phyloP scores from a whole-genome alignment of 2,888 invertebrate species.

The Lymantria dispar region DNA sequence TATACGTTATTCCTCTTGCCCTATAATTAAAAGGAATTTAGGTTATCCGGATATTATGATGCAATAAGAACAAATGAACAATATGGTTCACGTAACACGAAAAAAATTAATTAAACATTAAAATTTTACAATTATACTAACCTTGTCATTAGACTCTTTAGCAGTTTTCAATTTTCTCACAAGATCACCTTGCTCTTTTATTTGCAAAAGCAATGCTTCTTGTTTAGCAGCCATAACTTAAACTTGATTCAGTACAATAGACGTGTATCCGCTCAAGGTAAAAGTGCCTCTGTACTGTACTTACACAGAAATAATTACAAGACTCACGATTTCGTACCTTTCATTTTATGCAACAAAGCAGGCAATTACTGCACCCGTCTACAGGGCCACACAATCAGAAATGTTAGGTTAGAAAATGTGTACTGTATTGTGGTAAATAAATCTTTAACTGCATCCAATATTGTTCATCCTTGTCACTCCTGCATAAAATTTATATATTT shows the following conservation, averaged over 20 bases:
- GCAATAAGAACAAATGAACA: conserved; percentile 20
- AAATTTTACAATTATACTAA: conserved; percentile 42
- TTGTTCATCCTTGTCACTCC: too few species aligned
- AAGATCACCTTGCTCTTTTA: conserved; percentile 88
- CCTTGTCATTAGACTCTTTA: conserved; percentile 90
- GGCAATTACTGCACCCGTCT: conserved; percentile 4
- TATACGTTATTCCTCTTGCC: conserved; percentile 41
- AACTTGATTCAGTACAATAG: conserved; percentile 17
- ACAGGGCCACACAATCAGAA: too few species aligned
- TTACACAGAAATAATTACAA: conserved; percentile 46
- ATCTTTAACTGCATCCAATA: too few species aligned
- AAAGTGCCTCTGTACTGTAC: conserved; percentile 30
- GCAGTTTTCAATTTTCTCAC: conserved; percentile 91
- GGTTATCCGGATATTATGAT: conserved; percentile 37
- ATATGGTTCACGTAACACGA: not conserved
- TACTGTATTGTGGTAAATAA: too few species aligned
- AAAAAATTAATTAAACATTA: not conserved
- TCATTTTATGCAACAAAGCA: conserved; percentile 48
- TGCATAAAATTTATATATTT: too few species aligned
- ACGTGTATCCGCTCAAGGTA: conserved; percentile 45
- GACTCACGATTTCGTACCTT: conserved; percentile 52
- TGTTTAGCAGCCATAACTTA: conserved; percentile 62
- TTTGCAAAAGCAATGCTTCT: conserved; percentile 62
- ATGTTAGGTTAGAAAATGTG: too few species aligned
- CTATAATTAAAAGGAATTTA: conserved; percentile 51